Evolutionary conservation across 1,140 invertebrate species (phyloP), one percentile per base, ranked within the genome.

Genomic region (Nasonia longicornis): DNA sequence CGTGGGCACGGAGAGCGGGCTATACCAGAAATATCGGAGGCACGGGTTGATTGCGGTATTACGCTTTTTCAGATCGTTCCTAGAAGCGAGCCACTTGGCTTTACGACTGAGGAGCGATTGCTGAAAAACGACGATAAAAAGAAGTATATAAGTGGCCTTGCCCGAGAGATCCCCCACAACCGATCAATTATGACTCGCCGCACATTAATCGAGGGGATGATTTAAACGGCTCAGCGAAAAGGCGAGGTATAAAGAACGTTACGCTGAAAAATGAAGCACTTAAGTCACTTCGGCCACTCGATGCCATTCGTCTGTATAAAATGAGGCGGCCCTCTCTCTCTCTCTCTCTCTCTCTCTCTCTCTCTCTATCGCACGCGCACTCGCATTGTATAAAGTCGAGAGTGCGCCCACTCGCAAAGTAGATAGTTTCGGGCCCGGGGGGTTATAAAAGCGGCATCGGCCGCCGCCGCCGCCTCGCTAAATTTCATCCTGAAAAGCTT

Each of bases 401-500:
- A 45, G 71, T 66, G 67, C 78, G 20, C 78, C 35, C 8, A 29
- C 64, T 74, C 45, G 72, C 64, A 77, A 79, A 82, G 82, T 79
- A 79, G 82, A 79, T 79, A 76, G 72, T 79, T 82, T 75, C 63
- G 63, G 77, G 77, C 77, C 69, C 2, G 29, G 48, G 29, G 52
- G 67, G 69, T 77, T 80, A 80, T 80, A 83, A 80, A 82, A 79
- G 45, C 73, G 64, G 31, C 29, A 26, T 58, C 66, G 71, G 48
- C 14, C 20, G 42, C 66, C 66, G 26, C 26, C 26, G 48, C 58
- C n/a, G 71, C 66, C 16, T 80, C 75, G 79, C 82, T 80, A 78
- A 83, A 83, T 83, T 83, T 83, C 76, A 83, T 81, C 69, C 67
- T 72, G 74, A 72, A 80, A 80, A 80, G 67, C 82, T 83, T 78